Percentiles rank a stretch among this genome's conserved stretches.
phyloP scores from a whole-genome alignment of 2,797 vertebrate species.

The Fringilla coelebs region DNA sequence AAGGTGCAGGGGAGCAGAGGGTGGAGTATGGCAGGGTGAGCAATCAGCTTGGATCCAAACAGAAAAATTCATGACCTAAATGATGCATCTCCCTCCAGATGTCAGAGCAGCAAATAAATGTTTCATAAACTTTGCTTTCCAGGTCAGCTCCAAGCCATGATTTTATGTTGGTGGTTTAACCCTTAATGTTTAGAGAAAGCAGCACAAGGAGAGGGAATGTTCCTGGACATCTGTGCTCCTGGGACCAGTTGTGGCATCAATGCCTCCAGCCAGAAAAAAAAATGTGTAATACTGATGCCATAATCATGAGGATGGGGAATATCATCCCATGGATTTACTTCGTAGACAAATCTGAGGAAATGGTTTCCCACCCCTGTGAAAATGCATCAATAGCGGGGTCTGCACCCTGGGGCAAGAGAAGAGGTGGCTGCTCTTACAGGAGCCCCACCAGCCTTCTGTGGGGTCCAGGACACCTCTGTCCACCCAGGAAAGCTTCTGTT shows the following conservation, averaged over 20 bases:
- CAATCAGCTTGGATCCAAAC: background rate
- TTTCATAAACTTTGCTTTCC: constrained; percentile 50
- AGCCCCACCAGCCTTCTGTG: background rate
- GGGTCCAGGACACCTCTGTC: background rate
- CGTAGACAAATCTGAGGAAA: background rate
- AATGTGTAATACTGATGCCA: background rate
- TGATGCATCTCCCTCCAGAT: constrained; percentile 19
- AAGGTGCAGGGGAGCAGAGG: background rate
- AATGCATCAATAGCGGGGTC: accelerated
- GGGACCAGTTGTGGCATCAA: accelerated
- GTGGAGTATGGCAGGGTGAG: background rate
- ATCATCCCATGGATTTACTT: background rate
- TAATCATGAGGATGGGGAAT: background rate
- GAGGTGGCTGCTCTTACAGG: background rate
- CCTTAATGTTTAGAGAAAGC: background rate
- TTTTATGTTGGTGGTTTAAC: background rate
- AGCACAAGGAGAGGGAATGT: background rate
- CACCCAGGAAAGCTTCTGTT: background rate
- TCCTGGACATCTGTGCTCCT: background rate
- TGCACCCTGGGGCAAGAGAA: too few relatives aligned
- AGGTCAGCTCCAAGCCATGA: background rate
- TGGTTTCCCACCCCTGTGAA: accelerated
- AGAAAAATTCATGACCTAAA: constrained; percentile 40
- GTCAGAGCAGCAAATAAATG: constrained; percentile 24
- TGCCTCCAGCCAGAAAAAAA: background rate